phyloP scores from a whole-genome alignment of 2,797 vertebrate species.

The Melanotaenia maccullochi region DNA sequence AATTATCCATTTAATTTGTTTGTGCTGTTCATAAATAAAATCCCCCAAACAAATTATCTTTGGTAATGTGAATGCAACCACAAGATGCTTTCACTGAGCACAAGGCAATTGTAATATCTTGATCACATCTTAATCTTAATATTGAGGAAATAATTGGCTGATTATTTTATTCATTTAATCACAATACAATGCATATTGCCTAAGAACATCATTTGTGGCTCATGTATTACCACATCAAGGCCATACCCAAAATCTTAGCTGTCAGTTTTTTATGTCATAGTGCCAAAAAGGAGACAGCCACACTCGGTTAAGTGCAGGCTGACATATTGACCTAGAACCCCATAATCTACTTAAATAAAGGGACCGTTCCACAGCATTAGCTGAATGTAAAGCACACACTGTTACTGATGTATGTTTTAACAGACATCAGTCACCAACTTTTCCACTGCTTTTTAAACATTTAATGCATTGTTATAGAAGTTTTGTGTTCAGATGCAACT shows the following conservation, averaged over 20 bases:
- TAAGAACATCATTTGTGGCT: neutral
- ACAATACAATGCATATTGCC: neutral
- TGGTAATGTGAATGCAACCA: no score
- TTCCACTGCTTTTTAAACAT: neutral
- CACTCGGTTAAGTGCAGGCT: conserved; percentile 27
- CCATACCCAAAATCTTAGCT: neutral
- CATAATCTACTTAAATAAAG: conserved; percentile 49
- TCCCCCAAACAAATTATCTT: no score
- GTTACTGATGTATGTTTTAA: neutral
- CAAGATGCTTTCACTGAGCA: neutral
- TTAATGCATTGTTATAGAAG: neutral
- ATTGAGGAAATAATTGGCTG: no score
- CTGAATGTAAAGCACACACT: neutral
- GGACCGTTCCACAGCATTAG: neutral
- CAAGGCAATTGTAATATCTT: neutral
- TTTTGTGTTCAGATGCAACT: neutral
- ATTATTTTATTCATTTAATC: neutral
- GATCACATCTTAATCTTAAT: neutral
- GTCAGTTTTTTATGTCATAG: neutral
- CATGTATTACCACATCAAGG: neutral
- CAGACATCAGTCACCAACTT: neutral
- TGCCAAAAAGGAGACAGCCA: conserved; percentile 29
- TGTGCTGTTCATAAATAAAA: no score
- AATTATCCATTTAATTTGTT: no score
- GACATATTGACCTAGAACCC: conserved; percentile 21